Percentiles rank a stretch among this genome's conserved stretches.
Evolutionary conservation across 2,888 invertebrate species (phyloP).

Genomic region (Orchestes rusci): DNA sequence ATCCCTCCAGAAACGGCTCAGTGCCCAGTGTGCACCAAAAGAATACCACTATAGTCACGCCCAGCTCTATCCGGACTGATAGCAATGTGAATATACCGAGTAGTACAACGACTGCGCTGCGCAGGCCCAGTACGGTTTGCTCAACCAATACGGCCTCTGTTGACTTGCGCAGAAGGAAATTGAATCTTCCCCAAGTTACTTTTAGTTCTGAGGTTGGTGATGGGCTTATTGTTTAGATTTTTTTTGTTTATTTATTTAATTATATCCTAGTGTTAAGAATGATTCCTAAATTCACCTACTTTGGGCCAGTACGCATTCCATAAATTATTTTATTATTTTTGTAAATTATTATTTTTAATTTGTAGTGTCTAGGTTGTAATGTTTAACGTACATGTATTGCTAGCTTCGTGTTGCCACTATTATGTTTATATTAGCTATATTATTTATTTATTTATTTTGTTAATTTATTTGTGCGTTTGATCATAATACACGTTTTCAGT

Average conservation of each 20-base stretch:
- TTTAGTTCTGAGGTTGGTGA: slow-evolving; percentile 90
- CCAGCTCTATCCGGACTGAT: slow-evolving; percentile 38
- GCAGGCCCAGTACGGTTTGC: slow-evolving; percentile 63
- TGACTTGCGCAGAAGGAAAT: slow-evolving; percentile 52
- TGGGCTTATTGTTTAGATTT: slow-evolving; percentile 67
- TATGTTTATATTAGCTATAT: slow-evolving; percentile 7
- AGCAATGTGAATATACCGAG: slow-evolving; percentile 31
- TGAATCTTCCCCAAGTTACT: slow-evolving; percentile 73
- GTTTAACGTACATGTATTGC: no score
- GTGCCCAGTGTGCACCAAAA: slow-evolving; percentile 34
- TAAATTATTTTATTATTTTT: slow-evolving; percentile 5
- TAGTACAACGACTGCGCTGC: slow-evolving; percentile 29
- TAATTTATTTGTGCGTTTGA: slow-evolving; percentile 10
- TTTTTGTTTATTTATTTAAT: slow-evolving; percentile 1
- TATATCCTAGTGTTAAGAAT: no score
- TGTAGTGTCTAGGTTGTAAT: no score
- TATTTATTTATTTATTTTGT: slow-evolving; percentile 6
- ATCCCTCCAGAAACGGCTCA: slow-evolving; percentile 45
- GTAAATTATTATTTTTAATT: neutral
- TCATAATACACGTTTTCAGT: slow-evolving; percentile 9
- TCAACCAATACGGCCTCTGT: slow-evolving; percentile 53
- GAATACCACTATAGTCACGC: slow-evolving; percentile 26
- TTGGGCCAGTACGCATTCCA: slow-evolving; percentile 24
- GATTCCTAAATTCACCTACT: no score
- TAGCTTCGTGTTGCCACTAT: no score